phyloP scores from a whole-genome alignment of 2,113 vertebrate species.

The Oenanthe melanoleuca region DNA sequence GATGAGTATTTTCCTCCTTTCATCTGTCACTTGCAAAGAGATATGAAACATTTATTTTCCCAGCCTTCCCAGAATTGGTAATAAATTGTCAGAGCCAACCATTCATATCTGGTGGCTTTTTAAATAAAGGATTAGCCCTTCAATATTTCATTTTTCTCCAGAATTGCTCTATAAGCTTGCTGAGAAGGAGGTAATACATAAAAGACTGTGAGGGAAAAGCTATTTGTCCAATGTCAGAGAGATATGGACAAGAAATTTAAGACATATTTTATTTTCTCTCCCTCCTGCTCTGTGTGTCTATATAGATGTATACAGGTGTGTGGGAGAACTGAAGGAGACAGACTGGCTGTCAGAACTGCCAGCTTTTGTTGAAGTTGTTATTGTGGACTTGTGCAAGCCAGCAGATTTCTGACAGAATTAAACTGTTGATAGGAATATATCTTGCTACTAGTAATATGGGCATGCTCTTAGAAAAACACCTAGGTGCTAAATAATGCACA shows the following conservation, averaged over 20 bases:
- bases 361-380: background rate
- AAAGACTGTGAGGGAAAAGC: background rate
- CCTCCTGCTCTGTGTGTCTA: background rate
- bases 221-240: background rate
- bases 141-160: conserved; percentile 23
- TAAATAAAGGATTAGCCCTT: conserved; percentile 42
- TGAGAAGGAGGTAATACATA: background rate
- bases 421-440: background rate
- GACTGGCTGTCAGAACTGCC: background rate
- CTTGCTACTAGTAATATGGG: background rate
- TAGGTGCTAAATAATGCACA: background rate
- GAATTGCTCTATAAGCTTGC: background rate
- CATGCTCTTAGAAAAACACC: background rate
- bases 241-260: background rate
- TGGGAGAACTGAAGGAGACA: background rate
- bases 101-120: conserved; percentile 23
- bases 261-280: background rate
- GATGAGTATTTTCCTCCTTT: background rate
- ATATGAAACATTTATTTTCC: conserved; percentile 47
- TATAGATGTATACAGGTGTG: background rate
- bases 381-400: background rate
- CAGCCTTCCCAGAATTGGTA: background rate
- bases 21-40: conserved; percentile 4
- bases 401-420: conserved; percentile 6
- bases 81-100: conserved; percentile 9